These are phyloP conservation scores for Palythoa grandiflora DNA, from an alignment of 92 coral and sea anemone species.

Conservation along the genomic window DNA sequence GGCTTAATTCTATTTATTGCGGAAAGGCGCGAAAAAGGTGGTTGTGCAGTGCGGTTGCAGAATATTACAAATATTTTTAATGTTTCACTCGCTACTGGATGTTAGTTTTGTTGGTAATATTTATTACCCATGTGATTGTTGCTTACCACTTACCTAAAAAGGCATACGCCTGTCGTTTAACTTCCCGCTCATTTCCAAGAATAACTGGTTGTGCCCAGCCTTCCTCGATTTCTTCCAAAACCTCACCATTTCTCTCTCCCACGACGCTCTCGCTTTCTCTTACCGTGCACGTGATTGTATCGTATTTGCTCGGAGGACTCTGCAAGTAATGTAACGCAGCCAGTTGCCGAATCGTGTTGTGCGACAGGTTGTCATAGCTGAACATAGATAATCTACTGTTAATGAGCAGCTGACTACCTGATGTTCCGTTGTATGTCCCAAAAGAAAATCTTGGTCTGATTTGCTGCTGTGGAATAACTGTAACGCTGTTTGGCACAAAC, in stretches of 20 bases:
- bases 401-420: neutral
- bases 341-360: conserved; percentile 39
- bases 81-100: no score
- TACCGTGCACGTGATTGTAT: conserved; percentile 24
- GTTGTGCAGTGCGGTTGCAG: no score
- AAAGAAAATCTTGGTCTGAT: neutral
- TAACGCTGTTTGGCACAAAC: neutral
- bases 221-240: conserved; percentile 7
- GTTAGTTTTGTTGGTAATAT: no score
- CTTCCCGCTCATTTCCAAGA: conserved; percentile 25
- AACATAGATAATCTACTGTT: neutral
- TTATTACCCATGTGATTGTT: no score
- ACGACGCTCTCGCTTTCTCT: neutral
- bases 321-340: conserved; percentile 43
- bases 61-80: no score
- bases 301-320: conserved; percentile 36
- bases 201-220: conserved; percentile 38
- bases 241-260: conserved; percentile 20
- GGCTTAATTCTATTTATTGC: no score
- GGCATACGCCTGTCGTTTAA: conserved; percentile 41
- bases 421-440: neutral
- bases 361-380: conserved; percentile 6
- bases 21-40: no score
- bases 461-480: neutral
- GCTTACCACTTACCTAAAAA: conserved; percentile 5